phyloP scores from a whole-genome alignment of 1,140 invertebrate genomes.

The Hetaerina americana region DNA sequence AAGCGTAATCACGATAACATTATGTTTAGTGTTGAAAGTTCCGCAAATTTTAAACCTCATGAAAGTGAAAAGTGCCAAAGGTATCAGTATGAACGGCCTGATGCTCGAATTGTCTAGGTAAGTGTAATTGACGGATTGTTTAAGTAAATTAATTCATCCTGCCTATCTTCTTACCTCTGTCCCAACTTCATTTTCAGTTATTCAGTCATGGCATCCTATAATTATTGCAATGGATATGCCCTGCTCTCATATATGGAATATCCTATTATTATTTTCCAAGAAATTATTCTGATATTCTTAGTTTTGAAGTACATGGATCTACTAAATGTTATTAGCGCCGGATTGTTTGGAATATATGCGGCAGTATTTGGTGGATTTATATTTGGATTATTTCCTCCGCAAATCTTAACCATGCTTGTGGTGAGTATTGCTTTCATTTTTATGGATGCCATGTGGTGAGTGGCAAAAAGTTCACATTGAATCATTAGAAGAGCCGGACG shows the following conservation, averaged over 20 bases:
- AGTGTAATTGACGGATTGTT: slow-evolving; percentile 4
- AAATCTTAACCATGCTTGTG: slow-evolving; percentile 39
- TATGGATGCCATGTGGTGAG: too few relatives aligned
- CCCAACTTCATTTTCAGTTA: slow-evolving; percentile 42
- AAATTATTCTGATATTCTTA: slow-evolving; percentile 48
- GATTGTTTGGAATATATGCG: slow-evolving; percentile 34
- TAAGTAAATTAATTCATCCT: not conserved
- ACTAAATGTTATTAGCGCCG: slow-evolving; percentile 29
- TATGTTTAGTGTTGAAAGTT: slow-evolving; percentile 53
- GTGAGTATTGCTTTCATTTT: slow-evolving; percentile 41
- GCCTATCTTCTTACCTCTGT: slow-evolving; percentile 12
- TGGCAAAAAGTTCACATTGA: too few relatives aligned
- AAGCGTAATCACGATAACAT: slow-evolving; percentile 48
- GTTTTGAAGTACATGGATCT: slow-evolving; percentile 44
- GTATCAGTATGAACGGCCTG: slow-evolving; percentile 45
- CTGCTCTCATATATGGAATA: slow-evolving; percentile 57
- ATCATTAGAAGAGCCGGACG: too few relatives aligned
- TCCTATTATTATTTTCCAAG: slow-evolving; percentile 51
- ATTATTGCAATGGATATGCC: slow-evolving; percentile 51
- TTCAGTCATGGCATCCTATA: slow-evolving; percentile 53
- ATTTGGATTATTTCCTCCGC: slow-evolving; percentile 36
- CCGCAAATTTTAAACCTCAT: slow-evolving; percentile 51
- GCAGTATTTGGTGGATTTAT: slow-evolving; percentile 32
- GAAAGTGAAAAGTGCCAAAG: slow-evolving; percentile 40
- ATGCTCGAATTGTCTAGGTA: slow-evolving; percentile 53